Percentiles rank a stretch among this genome's conserved stretches.
Evolutionary conservation across 2,113 vertebrate genomes (phyloP).

Genomic region (Antidorcas marsupialis): DNA sequence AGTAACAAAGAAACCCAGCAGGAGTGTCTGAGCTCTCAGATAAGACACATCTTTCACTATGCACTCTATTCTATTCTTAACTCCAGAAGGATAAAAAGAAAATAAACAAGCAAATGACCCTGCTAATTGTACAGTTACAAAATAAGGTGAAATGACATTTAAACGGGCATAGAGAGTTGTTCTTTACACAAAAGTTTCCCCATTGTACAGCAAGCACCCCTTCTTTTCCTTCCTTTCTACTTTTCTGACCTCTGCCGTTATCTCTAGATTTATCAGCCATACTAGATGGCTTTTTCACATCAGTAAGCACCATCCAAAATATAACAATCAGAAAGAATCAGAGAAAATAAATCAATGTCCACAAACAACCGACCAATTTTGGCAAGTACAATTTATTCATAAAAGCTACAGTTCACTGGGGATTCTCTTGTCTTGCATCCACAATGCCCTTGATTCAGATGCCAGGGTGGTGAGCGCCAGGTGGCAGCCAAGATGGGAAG

Average conservation of each 20-base stretch:
- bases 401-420: slow-evolving; percentile 61
- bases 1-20: slow-evolving; percentile 54
- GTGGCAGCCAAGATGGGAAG: slow-evolving; percentile 50
- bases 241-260: slow-evolving; percentile 77
- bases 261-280: slow-evolving; percentile 78
- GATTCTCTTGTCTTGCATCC: slow-evolving; percentile 50
- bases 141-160: background rate
- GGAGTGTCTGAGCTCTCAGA: slow-evolving; percentile 57
- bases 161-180: background rate
- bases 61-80: background rate
- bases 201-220: background rate
- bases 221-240: slow-evolving; percentile 35
- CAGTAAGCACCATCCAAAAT: slow-evolving; percentile 78
- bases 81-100: slow-evolving; percentile 6
- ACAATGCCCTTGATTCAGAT: slow-evolving; percentile 44
- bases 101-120: background rate
- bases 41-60: slow-evolving; percentile 44
- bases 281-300: slow-evolving; percentile 80
- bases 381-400: slow-evolving; percentile 69
- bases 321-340: slow-evolving; percentile 76
- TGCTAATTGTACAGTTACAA: slow-evolving; percentile 50
- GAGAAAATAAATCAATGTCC: slow-evolving; percentile 80
- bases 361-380: slow-evolving; percentile 68
- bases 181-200: background rate
- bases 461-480: slow-evolving; percentile 22